A percentile compares a stretch with the other conserved stretches of the same genome.
Evolutionary conservation across 1,140 invertebrate genomes (phyloP).

Genomic region (Archivesica marissinica): DNA sequence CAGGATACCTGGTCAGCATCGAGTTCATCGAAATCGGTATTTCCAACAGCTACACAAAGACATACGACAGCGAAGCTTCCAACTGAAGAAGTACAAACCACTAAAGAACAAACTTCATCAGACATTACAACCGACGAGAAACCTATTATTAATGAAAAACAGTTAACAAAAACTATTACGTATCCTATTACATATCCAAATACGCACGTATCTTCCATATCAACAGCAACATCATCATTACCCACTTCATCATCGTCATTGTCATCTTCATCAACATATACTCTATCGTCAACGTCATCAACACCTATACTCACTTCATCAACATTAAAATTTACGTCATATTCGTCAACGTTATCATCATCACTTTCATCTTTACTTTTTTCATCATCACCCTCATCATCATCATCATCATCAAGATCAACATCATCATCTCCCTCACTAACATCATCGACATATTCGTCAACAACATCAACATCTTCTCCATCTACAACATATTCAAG

Average conservation of each 20-base stretch:
- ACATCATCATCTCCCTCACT: not conserved
- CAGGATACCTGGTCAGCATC: not conserved
- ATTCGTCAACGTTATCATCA: not conserved
- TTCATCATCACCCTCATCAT: not conserved
- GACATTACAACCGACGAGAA: not conserved
- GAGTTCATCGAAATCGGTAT: not conserved
- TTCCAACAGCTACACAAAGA: not conserved
- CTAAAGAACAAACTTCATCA: not conserved
- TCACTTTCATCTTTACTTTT: not conserved
- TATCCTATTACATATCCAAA: not conserved
- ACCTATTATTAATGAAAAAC: not conserved
- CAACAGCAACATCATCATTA: not conserved
- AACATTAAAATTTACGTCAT: not conserved
- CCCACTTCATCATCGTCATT: not conserved
- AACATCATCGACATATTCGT: not conserved
- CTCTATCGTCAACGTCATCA: not conserved
- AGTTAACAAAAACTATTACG: not conserved
- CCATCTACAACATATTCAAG: not conserved
- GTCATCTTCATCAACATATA: not conserved
- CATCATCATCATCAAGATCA: not conserved
- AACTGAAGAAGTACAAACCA: not conserved
- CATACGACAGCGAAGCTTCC: not conserved
- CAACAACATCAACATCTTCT: not conserved
- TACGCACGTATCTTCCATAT: not conserved
- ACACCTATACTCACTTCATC: not conserved